Evolutionary conservation across 2,797 vertebrate species (phyloP).

Genomic region (Pampus argenteus): DNA sequence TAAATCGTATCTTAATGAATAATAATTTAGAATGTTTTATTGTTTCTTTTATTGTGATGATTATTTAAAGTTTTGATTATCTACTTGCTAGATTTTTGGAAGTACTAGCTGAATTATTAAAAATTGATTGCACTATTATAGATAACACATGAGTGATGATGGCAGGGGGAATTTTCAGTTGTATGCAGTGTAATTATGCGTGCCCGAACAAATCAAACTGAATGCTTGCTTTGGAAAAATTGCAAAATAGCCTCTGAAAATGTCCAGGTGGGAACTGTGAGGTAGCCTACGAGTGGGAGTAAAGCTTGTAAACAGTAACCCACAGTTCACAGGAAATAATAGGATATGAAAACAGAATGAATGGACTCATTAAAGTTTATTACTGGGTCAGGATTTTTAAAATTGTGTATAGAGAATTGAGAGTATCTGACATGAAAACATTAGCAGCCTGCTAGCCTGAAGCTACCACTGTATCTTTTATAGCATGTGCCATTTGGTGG

Average conservation of each 20-base stretch:
- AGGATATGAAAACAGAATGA: conserved; percentile 38
- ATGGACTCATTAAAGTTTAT: conserved; percentile 40
- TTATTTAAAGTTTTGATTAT: neutral
- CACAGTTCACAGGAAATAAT: conserved; percentile 39
- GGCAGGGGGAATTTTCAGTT: conserved; percentile 12
- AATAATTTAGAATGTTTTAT: no score
- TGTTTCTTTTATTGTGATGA: no score
- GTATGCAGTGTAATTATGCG: conserved; percentile 24
- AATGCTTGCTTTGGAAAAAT: conserved; percentile 29
- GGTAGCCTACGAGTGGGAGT: conserved; percentile 6
- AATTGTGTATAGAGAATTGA: neutral
- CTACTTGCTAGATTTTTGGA: neutral
- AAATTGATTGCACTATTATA: conserved; percentile 31
- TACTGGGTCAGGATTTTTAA: neutral
- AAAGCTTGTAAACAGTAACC: conserved; percentile 24
- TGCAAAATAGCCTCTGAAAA: conserved; percentile 30
- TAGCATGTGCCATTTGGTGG: neutral
- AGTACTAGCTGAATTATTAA: neutral
- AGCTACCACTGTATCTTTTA: conserved; percentile 10
- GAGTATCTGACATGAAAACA: conserved; percentile 4
- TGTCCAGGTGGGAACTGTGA: conserved; percentile 36
- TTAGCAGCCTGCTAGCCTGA: neutral
- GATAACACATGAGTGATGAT: neutral
- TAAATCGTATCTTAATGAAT: no score
- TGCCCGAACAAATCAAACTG: conserved; percentile 40